Conservation (phyloP, 2,888 invertebrate species). For the Herminia tarsipennalis region DNA sequence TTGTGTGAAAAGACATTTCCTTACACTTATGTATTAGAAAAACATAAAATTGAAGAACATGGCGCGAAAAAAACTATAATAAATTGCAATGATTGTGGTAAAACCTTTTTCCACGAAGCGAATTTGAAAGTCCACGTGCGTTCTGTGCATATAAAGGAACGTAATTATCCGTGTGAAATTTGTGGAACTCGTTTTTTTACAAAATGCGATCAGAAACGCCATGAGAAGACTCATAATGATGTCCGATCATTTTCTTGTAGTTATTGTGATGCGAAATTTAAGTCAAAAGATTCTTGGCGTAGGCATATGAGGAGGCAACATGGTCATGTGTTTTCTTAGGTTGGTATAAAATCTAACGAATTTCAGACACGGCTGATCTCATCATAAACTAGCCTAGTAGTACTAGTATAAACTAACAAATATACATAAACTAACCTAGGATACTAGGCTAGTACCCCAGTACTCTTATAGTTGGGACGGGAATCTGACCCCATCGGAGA, state of each 20-base stretch:
- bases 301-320: conserved; percentile 59
- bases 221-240: conserved; percentile 57
- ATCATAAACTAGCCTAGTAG: too few relatives aligned
- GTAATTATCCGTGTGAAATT: conserved; percentile 48
- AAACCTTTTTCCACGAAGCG: conserved; percentile 42
- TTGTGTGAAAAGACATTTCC: conserved; percentile 48
- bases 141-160: conserved; percentile 52
- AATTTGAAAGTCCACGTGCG: conserved; percentile 54
- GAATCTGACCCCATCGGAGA: too few relatives aligned
- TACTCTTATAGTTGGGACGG: too few relatives aligned
- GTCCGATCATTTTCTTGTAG: conserved; percentile 50
- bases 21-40: conserved; percentile 44
- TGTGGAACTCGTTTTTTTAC: conserved; percentile 61
- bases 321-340: conserved; percentile 19
- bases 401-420: too few relatives aligned
- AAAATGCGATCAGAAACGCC: conserved; percentile 50
- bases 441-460: too few relatives aligned
- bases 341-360: not conserved
- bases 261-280: conserved; percentile 54
- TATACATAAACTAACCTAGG: too few relatives aligned
- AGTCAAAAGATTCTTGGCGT: conserved; percentile 56
- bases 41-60: conserved; percentile 53
- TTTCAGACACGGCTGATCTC: too few relatives aligned
- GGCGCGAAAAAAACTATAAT: conserved; percentile 39
- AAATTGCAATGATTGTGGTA: conserved; percentile 53